These are phyloP conservation scores for Myrmophylax atrothorax DNA, from an alignment of 2,113 vertebrate species.

Conservation along the genomic window DNA sequence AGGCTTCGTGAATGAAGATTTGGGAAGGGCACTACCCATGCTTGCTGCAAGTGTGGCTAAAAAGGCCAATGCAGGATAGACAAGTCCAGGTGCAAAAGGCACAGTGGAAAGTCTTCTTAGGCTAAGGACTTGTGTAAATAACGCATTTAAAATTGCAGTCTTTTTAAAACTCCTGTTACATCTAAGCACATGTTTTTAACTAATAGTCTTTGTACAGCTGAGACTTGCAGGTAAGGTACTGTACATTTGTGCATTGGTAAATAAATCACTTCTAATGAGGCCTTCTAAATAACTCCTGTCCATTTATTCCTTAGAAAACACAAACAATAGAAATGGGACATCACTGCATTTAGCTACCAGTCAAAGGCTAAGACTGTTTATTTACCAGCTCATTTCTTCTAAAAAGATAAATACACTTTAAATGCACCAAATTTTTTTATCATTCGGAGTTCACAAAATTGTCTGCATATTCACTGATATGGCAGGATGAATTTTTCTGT, in stretches of 20 bases:
- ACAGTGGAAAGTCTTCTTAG: too few species aligned
- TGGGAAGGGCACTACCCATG: too few species aligned
- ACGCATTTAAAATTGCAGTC: neutral
- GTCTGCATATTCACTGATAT: neutral
- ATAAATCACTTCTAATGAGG: conserved; percentile 52
- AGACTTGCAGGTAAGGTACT: conserved; percentile 12
- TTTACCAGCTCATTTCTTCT: neutral
- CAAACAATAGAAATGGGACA: neutral
- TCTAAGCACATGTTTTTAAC: neutral
- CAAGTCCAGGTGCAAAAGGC: too few species aligned
- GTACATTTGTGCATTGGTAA: neutral
- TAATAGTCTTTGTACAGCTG: neutral
- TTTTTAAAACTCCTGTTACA: neutral
- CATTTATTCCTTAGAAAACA: conserved; percentile 11
- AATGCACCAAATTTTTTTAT: neutral
- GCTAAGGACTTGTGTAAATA: neutral
- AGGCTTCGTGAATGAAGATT: too few species aligned
- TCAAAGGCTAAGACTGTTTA: neutral
- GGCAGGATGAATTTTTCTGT: neutral
- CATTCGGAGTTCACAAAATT: neutral
- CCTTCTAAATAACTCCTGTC: conserved; percentile 33
- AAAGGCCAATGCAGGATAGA: too few species aligned
- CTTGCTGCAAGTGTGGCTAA: too few species aligned
- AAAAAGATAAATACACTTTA: neutral
- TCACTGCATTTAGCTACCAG: conserved; percentile 15